A percentile compares a stretch with the other conserved stretches of the same genome.
Evolutionary conservation across 2,888 invertebrate genomes (phyloP).

Genomic region (Tetranychus piercei): DNA sequence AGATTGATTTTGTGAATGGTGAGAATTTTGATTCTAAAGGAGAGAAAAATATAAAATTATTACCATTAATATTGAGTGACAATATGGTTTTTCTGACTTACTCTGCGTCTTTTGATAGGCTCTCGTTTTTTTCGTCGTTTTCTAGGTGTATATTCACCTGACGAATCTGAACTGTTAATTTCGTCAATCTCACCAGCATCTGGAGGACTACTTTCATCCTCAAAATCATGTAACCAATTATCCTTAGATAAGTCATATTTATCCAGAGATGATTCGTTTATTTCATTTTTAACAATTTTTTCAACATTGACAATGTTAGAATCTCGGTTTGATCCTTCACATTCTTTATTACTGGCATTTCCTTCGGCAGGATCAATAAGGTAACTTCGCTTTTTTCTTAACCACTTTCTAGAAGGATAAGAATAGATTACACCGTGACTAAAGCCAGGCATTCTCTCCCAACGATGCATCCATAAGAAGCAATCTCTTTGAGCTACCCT

Average conservation of each 20-base stretch:
- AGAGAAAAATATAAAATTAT: background rate
- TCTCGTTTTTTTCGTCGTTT: slow-evolving; percentile 40
- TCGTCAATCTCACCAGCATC: slow-evolving; percentile 35
- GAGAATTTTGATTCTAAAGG: background rate
- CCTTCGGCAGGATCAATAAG: slow-evolving; percentile 44
- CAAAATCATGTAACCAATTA: slow-evolving; percentile 34
- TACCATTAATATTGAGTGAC: background rate
- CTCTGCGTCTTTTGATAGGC: slow-evolving; percentile 23
- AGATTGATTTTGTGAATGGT: background rate
- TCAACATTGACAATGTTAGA: background rate
- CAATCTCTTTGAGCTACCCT: slow-evolving; percentile 88
- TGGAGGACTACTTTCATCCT: slow-evolving; percentile 33
- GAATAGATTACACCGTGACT: slow-evolving; percentile 76
- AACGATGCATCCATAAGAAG: slow-evolving; percentile 60
- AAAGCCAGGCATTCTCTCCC: slow-evolving; percentile 63
- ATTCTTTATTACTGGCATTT: slow-evolving; percentile 30
- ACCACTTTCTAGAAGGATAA: slow-evolving; percentile 72
- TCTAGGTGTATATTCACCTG: slow-evolving; percentile 38
- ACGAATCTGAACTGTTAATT: slow-evolving; percentile 32
- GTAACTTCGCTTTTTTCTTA: slow-evolving; percentile 71
- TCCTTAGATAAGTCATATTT: slow-evolving; percentile 40
- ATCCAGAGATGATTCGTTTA: slow-evolving; percentile 13
- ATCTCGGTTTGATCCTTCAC: slow-evolving; percentile 27
- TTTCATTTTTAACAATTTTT: slow-evolving; percentile 12
- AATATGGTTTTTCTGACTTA: slow-evolving; percentile 5